Conservation (phyloP, 2,113 vertebrate genomes). For the Paramisgurnus dabryanus region DNA sequence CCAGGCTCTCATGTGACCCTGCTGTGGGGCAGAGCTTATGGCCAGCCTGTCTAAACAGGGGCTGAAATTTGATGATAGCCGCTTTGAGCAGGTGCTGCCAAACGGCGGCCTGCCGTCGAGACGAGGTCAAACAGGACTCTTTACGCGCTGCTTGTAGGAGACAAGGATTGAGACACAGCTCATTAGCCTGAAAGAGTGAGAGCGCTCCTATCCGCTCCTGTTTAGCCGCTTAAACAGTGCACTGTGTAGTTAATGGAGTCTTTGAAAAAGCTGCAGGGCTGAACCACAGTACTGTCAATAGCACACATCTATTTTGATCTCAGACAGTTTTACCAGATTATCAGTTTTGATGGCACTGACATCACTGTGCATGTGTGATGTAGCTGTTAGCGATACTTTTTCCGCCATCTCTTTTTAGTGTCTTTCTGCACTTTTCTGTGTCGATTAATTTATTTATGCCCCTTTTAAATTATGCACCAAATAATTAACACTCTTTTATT, state of each 20-base stretch:
- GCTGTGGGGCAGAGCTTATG: slow-evolving; percentile 5
- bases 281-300: slow-evolving; percentile 56
- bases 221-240: slow-evolving; percentile 36
- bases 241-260: slow-evolving; percentile 36
- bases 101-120: slow-evolving; percentile 30
- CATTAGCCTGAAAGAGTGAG: slow-evolving; percentile 32
- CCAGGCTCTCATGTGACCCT: slow-evolving; percentile 20
- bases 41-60: slow-evolving; percentile 33
- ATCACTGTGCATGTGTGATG: background rate
- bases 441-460: no score
- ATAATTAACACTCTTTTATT: no score
- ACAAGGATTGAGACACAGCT: slow-evolving; percentile 36
- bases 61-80: slow-evolving; percentile 45
- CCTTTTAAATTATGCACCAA: no score
- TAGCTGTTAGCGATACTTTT: background rate
- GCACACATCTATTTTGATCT: slow-evolving; percentile 61
- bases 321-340: slow-evolving; percentile 56
- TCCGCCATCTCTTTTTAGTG: no score
- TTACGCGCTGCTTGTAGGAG: slow-evolving; percentile 23
- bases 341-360: slow-evolving; percentile 47
- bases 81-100: slow-evolving; percentile 49
- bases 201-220: background rate
- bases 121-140: slow-evolving; percentile 53
- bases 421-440: no score
- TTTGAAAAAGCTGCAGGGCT: slow-evolving; percentile 41